phyloP scores from a whole-genome alignment of 1,140 invertebrate genomes.

The Neodiprion fabricii region DNA sequence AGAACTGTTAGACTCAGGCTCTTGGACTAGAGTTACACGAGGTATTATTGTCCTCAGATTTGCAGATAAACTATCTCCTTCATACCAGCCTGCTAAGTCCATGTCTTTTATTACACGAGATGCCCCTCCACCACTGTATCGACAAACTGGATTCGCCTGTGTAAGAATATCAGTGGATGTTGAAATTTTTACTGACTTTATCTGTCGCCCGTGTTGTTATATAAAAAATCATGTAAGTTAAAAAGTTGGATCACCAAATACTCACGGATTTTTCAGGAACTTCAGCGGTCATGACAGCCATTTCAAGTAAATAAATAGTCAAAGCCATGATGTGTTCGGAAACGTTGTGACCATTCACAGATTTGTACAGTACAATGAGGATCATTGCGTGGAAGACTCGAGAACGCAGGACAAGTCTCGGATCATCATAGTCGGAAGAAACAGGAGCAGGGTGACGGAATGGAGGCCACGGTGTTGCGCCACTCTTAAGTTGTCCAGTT shows the following conservation, averaged over 20 bases:
- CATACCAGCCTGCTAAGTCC: constrained; percentile 77
- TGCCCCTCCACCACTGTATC: constrained; percentile 42
- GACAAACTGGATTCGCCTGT: constrained; percentile 56
- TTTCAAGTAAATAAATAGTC: constrained; percentile 85
- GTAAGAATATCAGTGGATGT: constrained; percentile 27
- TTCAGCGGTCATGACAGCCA: constrained; percentile 75
- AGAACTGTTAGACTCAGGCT: constrained; percentile 64
- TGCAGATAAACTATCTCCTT: constrained; percentile 76
- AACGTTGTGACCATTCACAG: constrained; percentile 75
- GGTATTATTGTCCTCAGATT: constrained; percentile 80
- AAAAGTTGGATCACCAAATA: constrained; percentile 18
- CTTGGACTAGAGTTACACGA: constrained; percentile 68
- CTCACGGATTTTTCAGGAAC: constrained; percentile 58
- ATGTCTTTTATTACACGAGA: constrained; percentile 64
- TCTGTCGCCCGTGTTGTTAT: background rate
- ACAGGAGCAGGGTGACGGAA: constrained; percentile 75
- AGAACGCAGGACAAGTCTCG: constrained; percentile 73
- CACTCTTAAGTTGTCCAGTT: constrained; percentile 70
- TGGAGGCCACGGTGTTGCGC: constrained; percentile 81
- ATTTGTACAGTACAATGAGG: constrained; percentile 84
- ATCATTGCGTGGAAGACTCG: constrained; percentile 86
- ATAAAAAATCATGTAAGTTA: background rate
- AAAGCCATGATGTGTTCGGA: constrained; percentile 87
- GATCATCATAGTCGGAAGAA: constrained; percentile 73
- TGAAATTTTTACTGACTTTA: constrained; percentile 18